These are phyloP conservation scores for Bubalus kerabau DNA, from an alignment of 2,113 vertebrate genomes.

Conservation along the genomic window DNA sequence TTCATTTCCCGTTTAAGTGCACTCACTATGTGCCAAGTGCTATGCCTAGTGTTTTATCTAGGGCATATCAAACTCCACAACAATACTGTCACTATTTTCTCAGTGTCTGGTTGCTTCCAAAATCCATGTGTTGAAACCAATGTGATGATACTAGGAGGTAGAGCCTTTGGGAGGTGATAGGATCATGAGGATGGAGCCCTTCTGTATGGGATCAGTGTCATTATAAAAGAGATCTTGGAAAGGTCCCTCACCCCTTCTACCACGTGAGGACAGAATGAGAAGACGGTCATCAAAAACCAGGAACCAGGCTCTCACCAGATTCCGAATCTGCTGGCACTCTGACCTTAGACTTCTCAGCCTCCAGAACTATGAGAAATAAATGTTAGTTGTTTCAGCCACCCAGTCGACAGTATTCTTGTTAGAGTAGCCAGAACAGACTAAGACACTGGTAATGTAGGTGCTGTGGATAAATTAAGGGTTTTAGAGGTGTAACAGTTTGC, in stretches of 20 bases:
- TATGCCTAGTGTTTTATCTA: neutral
- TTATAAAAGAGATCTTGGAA: neutral
- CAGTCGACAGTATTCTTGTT: neutral
- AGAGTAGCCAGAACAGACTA: neutral
- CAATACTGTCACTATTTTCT: neutral
- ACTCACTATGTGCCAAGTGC: neutral
- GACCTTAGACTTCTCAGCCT: neutral
- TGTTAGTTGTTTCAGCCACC: neutral
- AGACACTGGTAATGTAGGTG: neutral
- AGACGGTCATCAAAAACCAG: neutral
- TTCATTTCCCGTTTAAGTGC: neutral
- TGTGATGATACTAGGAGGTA: neutral
- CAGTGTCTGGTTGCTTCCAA: neutral
- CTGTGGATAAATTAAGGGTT: neutral
- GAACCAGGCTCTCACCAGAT: neutral
- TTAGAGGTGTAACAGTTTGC: neutral
- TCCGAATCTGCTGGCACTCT: neutral
- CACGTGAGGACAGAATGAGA: neutral
- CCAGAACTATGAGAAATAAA: neutral
- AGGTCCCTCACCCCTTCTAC: neutral
- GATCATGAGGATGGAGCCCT: no score
- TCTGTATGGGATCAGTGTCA: neutral
- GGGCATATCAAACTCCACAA: neutral
- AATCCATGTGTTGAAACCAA: neutral
- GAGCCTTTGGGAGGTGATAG: neutral